Conservation (phyloP, 2,797 vertebrate genomes). For the Arctocebus calabarensis region DNA sequence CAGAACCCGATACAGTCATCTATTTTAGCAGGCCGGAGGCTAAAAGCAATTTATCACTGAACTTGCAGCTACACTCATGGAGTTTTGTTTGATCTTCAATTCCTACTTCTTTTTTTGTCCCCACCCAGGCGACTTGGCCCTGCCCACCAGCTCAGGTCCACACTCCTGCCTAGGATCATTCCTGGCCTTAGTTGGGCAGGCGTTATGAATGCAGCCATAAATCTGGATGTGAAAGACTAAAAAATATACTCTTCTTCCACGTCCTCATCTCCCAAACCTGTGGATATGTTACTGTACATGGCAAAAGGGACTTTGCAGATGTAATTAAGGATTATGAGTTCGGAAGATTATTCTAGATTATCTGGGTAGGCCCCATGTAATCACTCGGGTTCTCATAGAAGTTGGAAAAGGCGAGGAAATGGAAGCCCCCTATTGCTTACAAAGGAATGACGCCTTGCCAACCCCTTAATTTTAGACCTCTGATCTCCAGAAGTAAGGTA, state of each 20-base stretch:
- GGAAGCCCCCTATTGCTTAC: background rate
- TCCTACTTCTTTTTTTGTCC: background rate
- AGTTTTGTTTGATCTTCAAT: background rate
- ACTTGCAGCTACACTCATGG: background rate
- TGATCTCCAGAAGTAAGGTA: background rate
- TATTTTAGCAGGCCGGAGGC: slow-evolving; percentile 20
- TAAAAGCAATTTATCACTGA: slow-evolving; percentile 30
- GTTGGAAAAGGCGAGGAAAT: background rate
- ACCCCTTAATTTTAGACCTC: background rate
- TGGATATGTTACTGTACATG: background rate
- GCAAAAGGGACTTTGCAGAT: background rate
- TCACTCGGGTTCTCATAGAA: background rate
- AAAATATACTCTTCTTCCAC: background rate
- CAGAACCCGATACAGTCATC: slow-evolving; percentile 12
- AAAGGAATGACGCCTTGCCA: background rate
- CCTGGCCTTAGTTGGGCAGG: background rate
- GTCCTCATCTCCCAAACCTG: background rate
- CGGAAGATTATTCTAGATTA: background rate
- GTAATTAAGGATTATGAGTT: background rate
- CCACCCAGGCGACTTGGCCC: background rate
- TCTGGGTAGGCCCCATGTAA: background rate
- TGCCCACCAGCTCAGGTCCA: background rate
- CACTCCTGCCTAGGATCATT: background rate
- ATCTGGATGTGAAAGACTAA: background rate
- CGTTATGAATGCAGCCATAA: background rate